These are phyloP conservation scores for Takifugu ocellatus DNA, from an alignment of 2,797 vertebrate genomes.

Conservation along the genomic window DNA sequence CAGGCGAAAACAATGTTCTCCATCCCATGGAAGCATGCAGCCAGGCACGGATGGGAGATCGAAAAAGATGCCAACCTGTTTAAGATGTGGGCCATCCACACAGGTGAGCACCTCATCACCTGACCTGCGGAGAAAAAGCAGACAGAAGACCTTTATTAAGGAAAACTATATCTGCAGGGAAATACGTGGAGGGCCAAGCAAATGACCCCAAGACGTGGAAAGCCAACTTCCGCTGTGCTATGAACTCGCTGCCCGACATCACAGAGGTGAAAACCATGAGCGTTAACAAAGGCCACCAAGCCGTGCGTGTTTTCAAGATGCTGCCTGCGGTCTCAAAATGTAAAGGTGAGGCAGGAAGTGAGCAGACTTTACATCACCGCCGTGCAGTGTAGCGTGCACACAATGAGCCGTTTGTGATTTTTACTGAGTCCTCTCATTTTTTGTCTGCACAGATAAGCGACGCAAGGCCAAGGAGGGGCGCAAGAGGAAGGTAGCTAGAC, in stretches of 20 bases:
- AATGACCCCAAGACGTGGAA: constrained; percentile 96
- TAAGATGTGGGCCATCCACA: constrained; percentile 93
- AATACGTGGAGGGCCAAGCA: constrained; percentile 79
- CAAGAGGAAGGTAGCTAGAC: constrained; percentile 77
- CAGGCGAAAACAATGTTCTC: constrained; percentile 89
- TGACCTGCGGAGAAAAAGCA: not conserved
- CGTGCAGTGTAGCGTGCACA: not conserved
- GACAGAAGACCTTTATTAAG: not conserved
- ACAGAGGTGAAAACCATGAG: constrained; percentile 93
- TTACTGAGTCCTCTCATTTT: not conserved
- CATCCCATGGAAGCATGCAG: constrained; percentile 96
- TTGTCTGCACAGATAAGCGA: constrained; percentile 76
- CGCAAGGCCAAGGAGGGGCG: constrained; percentile 72
- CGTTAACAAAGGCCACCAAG: constrained; percentile 89
- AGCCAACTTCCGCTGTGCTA: constrained; percentile 96
- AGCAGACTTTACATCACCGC: not conserved
- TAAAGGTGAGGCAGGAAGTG: constrained; percentile 58
- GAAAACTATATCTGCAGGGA: constrained; percentile 77
- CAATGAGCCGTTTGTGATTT: not conserved
- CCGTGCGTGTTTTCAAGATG: constrained; percentile 92
- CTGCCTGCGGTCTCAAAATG: constrained; percentile 75
- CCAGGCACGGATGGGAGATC: constrained; percentile 93
- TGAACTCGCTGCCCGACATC: constrained; percentile 96
- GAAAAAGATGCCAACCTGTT: constrained; percentile 93
- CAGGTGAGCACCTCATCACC: constrained; percentile 75